Base-by-base conservation (phyloP, 2,888 invertebrate species). In the Hypolimnas misippus region DNA sequence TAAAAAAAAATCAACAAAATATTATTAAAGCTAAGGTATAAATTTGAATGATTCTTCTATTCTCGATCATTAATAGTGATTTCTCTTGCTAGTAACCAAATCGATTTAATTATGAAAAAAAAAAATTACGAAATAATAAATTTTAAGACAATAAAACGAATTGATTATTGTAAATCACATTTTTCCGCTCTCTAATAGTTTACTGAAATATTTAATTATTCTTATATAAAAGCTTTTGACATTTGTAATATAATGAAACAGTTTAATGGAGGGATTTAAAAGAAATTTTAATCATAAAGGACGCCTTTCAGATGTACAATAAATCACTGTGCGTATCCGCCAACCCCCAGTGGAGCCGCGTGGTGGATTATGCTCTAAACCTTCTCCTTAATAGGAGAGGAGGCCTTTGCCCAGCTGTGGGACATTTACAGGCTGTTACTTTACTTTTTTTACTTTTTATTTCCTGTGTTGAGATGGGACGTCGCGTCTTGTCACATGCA, bases 121-220 rank as follows among this genome's bases (percentile, higher is more conserved):
- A 19, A 10, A 1, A 17, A 14, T 3, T 17, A 8, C 5, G 19
- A 51, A 31, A 51, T 50, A 40, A 40, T 40, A 58, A 52, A 33
- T 52, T 25, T 25, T 52, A 58, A 54, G 65, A 65, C 65, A 65
- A 65, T 65, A 65, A 65, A 52, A 54, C 46, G 65, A 65, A 65
- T 65, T 65, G 65, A 65, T 58, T 53, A 53, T 58, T 40, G 7
- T 31, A 50, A 51, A 19, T 57, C 40, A 16, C 49, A 49, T 19
- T 57, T 31, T 57, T 40, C 19, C 33, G 21, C 33, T 52, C 42
- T 58, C 44, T 14, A 3, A 33, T 33, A 58, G 33, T 29, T 46
- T 29, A 29, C 14, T 21, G 38, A 40, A 19, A 33, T 57, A 33
- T 25, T 31, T 25, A 6, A 21, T 31, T 19, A 19, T 29, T 33